A percentile compares a stretch with the other conserved stretches of the same genome.
phyloP scores from a whole-genome alignment of 2,797 vertebrate species.

The Typhlichthys subterraneus region DNA sequence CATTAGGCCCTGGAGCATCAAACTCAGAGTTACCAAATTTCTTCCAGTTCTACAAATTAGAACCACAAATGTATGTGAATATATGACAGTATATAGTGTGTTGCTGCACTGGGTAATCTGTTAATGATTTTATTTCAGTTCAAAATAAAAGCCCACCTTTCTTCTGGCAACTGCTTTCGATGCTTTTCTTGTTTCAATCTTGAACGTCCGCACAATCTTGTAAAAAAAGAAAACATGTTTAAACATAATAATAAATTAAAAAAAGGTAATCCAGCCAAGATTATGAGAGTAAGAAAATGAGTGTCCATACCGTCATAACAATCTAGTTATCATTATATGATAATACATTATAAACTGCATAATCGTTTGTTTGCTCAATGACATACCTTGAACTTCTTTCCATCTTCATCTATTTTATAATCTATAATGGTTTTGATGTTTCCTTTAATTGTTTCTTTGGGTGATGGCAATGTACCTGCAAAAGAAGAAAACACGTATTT shows the following conservation, averaged over 20 bases:
- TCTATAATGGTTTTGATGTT: constrained; percentile 94
- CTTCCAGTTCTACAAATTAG: constrained; percentile 88
- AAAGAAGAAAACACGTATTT: neutral
- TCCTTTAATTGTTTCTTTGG: constrained; percentile 91
- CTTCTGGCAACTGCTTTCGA: constrained; percentile 94
- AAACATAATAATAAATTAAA: too few relatives aligned
- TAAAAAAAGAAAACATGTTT: too few relatives aligned
- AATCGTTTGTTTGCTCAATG: neutral
- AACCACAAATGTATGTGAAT: neutral
- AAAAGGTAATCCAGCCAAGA: too few relatives aligned
- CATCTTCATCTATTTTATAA: constrained; percentile 93
- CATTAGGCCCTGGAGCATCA: constrained; percentile 89
- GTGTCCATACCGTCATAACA: too few relatives aligned
- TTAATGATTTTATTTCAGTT: neutral
- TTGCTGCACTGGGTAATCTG: neutral
- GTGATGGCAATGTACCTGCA: constrained; percentile 83
- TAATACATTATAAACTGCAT: too few relatives aligned
- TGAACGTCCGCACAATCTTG: constrained; percentile 93
- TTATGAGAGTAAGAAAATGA: too few relatives aligned
- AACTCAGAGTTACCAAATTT: constrained; percentile 94
- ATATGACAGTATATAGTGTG: accelerated
- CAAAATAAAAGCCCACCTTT: constrained; percentile 78
- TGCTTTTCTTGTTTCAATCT: constrained; percentile 93
- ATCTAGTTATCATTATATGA: too few relatives aligned
- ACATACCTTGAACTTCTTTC: constrained; percentile 89